Percentiles rank a stretch among this genome's conserved stretches.
These are phyloP conservation scores for Hippocampus abdominalis DNA, from an alignment of 2,113 vertebrate genomes.

Conservation along the genomic window DNA sequence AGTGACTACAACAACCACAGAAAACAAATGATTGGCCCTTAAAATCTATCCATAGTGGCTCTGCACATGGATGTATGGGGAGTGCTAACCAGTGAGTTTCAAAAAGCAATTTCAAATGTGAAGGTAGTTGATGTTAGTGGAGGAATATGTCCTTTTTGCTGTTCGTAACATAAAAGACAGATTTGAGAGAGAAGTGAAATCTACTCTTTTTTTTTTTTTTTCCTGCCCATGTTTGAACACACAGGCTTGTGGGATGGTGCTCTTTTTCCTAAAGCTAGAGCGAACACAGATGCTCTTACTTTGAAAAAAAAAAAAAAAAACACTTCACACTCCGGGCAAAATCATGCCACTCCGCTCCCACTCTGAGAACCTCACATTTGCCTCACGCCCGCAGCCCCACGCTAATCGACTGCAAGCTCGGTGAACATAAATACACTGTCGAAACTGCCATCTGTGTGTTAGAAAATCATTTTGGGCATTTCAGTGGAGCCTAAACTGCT, in stretches of 20 bases:
- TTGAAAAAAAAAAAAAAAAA: conserved; percentile 23
- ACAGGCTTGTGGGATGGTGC: conserved; percentile 33
- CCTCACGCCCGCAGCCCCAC: conserved; percentile 20
- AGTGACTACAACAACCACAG: neutral
- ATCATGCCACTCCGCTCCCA: conserved; percentile 29
- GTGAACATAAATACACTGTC: conserved; percentile 10
- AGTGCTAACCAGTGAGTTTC: neutral
- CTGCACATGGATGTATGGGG: neutral
- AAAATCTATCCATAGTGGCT: neutral
- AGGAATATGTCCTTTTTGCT: conserved; percentile 9
- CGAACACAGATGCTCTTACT: conserved; percentile 54
- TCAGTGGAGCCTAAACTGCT: neutral
- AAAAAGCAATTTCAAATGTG: neutral
- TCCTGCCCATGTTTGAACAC: conserved; percentile 21
- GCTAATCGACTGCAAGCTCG: conserved; percentile 10
- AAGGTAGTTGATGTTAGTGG: neutral
- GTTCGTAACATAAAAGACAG: conserved; percentile 10
- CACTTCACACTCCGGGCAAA: conserved; percentile 43
- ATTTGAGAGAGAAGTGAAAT: conserved; percentile 23
- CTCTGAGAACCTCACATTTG: conserved; percentile 19
- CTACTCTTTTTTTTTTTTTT: neutral
- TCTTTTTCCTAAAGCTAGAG: conserved; percentile 31
- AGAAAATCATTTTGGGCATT: neutral
- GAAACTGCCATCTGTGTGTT: neutral
- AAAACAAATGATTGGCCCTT: neutral